These are phyloP conservation scores for Stercorarius parasiticus DNA, from an alignment of 2,113 vertebrate species.

Conservation along the genomic window DNA sequence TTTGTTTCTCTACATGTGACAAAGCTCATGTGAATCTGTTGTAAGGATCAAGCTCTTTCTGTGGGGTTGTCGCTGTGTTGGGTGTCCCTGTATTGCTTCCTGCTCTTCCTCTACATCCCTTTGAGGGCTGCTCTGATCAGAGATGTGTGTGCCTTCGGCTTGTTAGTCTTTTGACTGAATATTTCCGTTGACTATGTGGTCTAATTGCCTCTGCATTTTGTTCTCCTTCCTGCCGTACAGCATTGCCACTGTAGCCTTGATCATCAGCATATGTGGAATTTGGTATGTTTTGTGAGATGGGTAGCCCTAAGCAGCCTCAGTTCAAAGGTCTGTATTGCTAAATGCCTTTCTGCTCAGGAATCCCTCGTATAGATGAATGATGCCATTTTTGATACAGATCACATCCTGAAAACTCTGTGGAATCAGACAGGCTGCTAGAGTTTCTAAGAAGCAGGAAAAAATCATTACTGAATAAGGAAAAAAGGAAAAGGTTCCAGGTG, in stretches of 20 bases:
- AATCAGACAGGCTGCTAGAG: not conserved
- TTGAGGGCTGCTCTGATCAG: not conserved
- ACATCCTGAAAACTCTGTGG: not conserved
- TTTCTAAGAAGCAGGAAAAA: not conserved
- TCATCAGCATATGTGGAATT: not conserved
- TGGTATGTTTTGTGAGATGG: not conserved
- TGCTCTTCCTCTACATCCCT: not conserved
- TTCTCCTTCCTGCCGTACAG: not conserved
- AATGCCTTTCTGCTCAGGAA: not conserved
- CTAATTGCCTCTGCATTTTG: not conserved
- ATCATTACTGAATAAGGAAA: not conserved
- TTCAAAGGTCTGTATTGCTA: not conserved
- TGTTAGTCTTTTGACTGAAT: not conserved
- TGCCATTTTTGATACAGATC: not conserved
- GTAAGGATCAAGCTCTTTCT: not conserved
- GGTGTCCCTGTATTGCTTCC: not conserved
- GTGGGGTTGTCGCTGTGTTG: not conserved
- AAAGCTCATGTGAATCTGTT: not conserved
- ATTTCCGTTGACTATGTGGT: accelerated
- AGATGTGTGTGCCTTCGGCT: not conserved
- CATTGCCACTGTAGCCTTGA: not conserved
- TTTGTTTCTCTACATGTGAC: not conserved
- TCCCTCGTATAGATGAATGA: not conserved
- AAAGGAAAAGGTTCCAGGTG: not conserved
- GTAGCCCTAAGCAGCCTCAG: not conserved